Evolutionary conservation across 2,888 invertebrate species (phyloP).

Genomic region (Euzetes globulus): DNA sequence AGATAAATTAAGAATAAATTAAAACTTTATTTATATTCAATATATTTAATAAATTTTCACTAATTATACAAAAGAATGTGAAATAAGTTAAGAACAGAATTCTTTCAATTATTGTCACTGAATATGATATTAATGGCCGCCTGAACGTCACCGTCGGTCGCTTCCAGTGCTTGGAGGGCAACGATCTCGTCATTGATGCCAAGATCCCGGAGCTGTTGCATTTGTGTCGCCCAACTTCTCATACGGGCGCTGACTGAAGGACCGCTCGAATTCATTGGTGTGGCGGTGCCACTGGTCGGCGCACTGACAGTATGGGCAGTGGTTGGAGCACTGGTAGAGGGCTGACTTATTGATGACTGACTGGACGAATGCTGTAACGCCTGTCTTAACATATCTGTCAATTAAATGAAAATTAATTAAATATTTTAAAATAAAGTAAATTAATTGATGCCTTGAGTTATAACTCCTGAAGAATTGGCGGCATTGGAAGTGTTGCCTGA

Average conservation of each 20-base stretch:
- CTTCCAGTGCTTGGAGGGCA: constrained; percentile 74
- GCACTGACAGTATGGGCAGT: neutral
- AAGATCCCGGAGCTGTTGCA: constrained; percentile 75
- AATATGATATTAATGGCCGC: constrained; percentile 85
- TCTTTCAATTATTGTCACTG: constrained; percentile 50
- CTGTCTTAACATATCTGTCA: constrained; percentile 65
- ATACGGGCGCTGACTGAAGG: neutral
- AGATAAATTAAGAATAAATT: no score
- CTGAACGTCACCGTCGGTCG: constrained; percentile 74
- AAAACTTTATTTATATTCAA: no score
- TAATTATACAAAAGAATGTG: neutral
- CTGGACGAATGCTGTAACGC: constrained; percentile 62
- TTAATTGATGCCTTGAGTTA: constrained; percentile 27
- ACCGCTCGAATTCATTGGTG: no score
- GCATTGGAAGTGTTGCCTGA: neutral
- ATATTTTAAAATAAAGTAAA: neutral
- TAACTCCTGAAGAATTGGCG: neutral
- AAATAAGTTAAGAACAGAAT: neutral
- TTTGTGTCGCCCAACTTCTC: constrained; percentile 43
- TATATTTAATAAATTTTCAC: neutral
- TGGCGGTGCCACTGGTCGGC: no score
- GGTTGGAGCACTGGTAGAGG: neutral
- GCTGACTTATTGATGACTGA: neutral
- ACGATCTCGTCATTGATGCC: constrained; percentile 74
- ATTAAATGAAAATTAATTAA: neutral